Evolutionary conservation across 1,140 invertebrate species (phyloP), one percentile per base, ranked within the genome.

Genomic region (Trichomalopsis sarcophagae): DNA sequence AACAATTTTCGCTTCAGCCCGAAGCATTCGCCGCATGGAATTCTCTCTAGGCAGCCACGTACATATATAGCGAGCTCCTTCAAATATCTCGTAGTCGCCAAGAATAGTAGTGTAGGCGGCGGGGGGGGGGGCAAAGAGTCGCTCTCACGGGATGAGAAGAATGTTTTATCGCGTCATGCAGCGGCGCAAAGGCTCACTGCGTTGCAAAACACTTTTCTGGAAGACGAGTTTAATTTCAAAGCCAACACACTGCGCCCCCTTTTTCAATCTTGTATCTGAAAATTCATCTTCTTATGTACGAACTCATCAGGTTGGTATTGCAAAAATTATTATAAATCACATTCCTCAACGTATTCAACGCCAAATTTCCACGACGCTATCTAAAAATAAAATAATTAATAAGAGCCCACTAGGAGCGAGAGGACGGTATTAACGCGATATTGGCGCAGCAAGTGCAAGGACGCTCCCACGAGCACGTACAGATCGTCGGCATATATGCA

Each of bases 121-220:
- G 21, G 55, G 27, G 6, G n/a, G 55, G 55, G 7, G n/a, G 55
- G 55, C 17, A 62, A 33, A 71, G 68, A 27, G 68, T 5, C 23
- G n/a, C 27, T 30, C 23, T 36, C 33, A 23, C 14, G 74, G 40
- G 36, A 76, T 76, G 40, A 76, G 74, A 47, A 50, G 36, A 76
- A 50, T 76, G 74, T 76, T 76, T 76, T 76, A 76, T 76, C 44
- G 40, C 36, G 74, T 76, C 74, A 27, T 76, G 44, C 44, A 27
- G n/a, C 44, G 30, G n/a, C 74, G 74, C 21, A 4, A 47, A 74
- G 4, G 21, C 74, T 76, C 30, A 47, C 13, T 36, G 10, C 33
- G 30, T n/a, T 50, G 74, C 50, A 50, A 50, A 50, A 50, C 50
- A 76, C 74, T 50, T 76, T 76, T 76, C 74, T 76, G 44, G 33